phyloP scores from a whole-genome alignment of 2,888 invertebrate species.

The Apodemia duryi region DNA sequence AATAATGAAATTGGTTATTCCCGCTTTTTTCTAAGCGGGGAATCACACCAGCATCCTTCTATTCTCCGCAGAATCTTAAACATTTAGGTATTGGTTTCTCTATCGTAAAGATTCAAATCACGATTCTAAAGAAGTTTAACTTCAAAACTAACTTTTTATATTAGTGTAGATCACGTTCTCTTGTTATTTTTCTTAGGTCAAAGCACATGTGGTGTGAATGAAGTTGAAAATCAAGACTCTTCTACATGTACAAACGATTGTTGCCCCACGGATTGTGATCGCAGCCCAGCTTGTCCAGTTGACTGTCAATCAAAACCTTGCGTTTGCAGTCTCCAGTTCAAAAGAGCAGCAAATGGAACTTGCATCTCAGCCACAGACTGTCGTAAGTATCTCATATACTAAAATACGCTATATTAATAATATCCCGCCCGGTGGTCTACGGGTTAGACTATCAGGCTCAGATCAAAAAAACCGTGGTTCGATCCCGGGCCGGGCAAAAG shows the following conservation, averaged over 20 bases:
- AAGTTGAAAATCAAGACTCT: not conserved
- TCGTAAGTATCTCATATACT: not conserved
- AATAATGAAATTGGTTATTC: no score
- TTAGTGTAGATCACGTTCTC: not conserved
- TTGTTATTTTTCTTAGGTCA: not conserved
- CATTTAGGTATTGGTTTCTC: no score
- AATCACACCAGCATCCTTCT: no score
- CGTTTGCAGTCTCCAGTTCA: not conserved
- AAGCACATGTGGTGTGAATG: conserved; percentile 6
- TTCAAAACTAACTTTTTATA: no score
- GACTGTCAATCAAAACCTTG: not conserved
- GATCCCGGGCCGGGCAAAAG: no score
- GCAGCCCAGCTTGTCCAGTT: not conserved
- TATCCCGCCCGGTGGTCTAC: not conserved
- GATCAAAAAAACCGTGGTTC: no score
- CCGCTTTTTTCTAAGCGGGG: no score
- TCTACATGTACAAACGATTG: not conserved
- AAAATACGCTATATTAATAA: not conserved
- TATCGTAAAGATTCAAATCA: no score
- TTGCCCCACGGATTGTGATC: conserved; percentile 4
- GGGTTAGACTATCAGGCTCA: no score
- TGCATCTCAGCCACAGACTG: conserved; percentile 15
- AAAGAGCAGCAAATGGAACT: not conserved
- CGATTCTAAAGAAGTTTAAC: no score
- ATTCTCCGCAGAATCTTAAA: no score